A percentile compares a stretch with the other conserved stretches of the same genome.
Conservation (phyloP, 92 coral and sea anemone genomes). For the Ricordea florida region DNA sequence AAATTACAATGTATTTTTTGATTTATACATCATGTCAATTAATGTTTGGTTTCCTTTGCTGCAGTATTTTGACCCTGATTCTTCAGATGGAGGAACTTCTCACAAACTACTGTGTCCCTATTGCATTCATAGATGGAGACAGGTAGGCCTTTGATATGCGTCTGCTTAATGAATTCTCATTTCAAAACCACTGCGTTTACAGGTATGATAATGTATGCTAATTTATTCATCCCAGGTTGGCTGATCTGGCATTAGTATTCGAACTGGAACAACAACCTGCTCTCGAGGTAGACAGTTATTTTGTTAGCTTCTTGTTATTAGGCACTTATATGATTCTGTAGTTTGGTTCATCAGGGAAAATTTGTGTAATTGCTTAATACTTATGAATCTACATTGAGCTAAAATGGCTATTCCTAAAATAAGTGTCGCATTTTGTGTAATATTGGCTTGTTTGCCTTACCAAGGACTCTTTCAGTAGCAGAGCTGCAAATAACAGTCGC, state of each 20-base stretch:
- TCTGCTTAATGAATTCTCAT: neutral
- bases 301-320: no score
- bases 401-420: no score
- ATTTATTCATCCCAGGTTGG: conserved; percentile 63
- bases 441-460: no score
- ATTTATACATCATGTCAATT: neutral
- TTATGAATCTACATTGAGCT: no score
- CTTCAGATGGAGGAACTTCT: conserved; percentile 84
- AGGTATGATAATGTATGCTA: neutral
- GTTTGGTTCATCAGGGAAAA: no score
- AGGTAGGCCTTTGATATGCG: conserved; percentile 47
- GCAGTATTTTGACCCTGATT: conserved; percentile 86
- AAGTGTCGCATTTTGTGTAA: no score
- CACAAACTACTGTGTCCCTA: conserved; percentile 85
- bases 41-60: neutral
- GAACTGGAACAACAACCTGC: conserved; percentile 90
- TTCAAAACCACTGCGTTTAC: neutral
- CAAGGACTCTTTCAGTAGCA: no score
- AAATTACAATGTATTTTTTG: neutral
- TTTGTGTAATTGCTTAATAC: no score
- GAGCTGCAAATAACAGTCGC: no score
- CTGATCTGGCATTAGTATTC: conserved; percentile 93
- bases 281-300: conserved; percentile 62
- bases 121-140: conserved; percentile 95
- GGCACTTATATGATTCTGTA: no score